Percentiles rank a stretch among this genome's conserved stretches.
Conservation (phyloP, 2,888 invertebrate genomes). For the Chrysomela aeneicollis region DNA sequence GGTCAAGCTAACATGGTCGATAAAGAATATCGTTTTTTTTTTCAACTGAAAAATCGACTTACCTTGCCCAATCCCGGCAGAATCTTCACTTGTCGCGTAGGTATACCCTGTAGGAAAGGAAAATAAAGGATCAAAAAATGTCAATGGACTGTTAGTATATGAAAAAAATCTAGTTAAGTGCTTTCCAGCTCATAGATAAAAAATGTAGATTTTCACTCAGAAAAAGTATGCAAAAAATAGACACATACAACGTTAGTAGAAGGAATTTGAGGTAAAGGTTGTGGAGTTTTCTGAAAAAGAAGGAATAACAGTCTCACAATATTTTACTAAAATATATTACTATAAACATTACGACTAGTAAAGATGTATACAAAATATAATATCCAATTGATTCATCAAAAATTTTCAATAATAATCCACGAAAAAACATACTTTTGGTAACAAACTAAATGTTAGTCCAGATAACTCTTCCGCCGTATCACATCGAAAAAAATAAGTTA, state of each 20-base stretch:
- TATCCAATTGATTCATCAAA: not conserved
- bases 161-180: conserved; percentile 35
- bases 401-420: not conserved
- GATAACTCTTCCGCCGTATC: not conserved
- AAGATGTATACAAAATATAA: conserved; percentile 24
- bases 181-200: conserved; percentile 24
- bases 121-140: conserved; percentile 28
- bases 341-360: conserved; percentile 25
- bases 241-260: conserved; percentile 46
- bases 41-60: no score
- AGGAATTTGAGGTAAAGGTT: conserved; percentile 30
- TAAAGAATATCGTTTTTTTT: no score
- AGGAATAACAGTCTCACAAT: conserved; percentile 15
- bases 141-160: conserved; percentile 30
- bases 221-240: conserved; percentile 31
- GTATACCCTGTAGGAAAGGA: conserved; percentile 51
- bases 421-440: not conserved
- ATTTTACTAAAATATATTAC: conserved; percentile 27
- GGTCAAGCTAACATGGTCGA: no score
- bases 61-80: conserved; percentile 62
- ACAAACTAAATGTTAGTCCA: not conserved
- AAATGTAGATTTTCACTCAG: conserved; percentile 10
- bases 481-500: not conserved
- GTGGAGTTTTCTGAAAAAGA: conserved; percentile 20
- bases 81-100: conserved; percentile 61